Conservation (phyloP, 35 echinoderm and acorn worm species). For the Nesometra sesokonis region DNA sequence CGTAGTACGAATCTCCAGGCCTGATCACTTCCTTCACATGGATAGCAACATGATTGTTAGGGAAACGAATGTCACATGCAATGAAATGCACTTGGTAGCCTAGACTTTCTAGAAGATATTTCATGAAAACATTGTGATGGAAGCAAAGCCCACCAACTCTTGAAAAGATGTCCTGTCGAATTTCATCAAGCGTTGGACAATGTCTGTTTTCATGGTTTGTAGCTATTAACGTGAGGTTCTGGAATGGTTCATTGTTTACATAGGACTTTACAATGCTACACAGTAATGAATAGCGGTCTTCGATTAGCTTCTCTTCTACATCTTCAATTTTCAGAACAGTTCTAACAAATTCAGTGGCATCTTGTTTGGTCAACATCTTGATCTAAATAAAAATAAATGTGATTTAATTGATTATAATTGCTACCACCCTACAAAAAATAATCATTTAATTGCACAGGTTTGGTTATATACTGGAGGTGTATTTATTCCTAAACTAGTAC, state of each 20-base stretch:
- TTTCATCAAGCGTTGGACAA: constrained; percentile 36
- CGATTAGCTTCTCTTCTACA: not conserved
- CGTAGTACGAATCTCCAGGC: constrained; percentile 30
- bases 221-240: constrained; percentile 33
- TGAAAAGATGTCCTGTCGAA: constrained; percentile 22
- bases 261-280: not conserved
- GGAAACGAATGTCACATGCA: constrained; percentile 14
- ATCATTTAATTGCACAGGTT: no score
- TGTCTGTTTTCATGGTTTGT: constrained; percentile 4
- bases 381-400: not conserved
- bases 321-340: not conserved
- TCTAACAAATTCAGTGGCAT: not conserved
- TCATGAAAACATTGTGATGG: constrained; percentile 21
- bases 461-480: no score
- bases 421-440: no score
- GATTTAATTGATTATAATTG: no score
- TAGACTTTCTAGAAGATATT: constrained; percentile 15
- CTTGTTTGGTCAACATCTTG: not conserved
- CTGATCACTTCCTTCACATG: constrained; percentile 21
- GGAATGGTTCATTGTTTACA: constrained; percentile 22
- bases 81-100: constrained; percentile 34
- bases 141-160: constrained; percentile 44
- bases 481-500: no score
- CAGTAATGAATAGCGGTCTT: not conserved
- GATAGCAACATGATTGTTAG: constrained; percentile 17